Conservation (phyloP, 2,888 invertebrate genomes). For the Eledona agricola region DNA sequence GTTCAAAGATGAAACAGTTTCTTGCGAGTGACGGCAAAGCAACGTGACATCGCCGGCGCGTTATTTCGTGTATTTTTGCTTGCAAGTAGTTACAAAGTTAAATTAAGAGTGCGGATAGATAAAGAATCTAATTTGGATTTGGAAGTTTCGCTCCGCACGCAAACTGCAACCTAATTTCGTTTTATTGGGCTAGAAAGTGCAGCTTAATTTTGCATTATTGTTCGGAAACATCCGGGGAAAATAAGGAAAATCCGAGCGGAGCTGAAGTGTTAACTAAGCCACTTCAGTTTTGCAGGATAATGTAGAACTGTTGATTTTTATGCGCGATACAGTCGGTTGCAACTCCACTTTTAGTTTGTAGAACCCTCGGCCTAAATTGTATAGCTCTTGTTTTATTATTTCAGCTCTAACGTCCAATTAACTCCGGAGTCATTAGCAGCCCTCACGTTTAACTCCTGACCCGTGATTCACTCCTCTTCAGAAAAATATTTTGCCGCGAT, state of each 20-base stretch:
- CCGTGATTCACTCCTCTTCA: background rate
- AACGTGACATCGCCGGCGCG: slow-evolving; percentile 1
- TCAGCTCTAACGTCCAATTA: no score
- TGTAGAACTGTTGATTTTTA: no score
- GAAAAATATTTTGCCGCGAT: background rate
- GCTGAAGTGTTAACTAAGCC: no score
- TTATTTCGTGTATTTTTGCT: background rate
- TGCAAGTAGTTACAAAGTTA: slow-evolving; percentile 14
- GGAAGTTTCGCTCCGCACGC: slow-evolving; percentile 11
- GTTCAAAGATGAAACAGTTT: slow-evolving; percentile 16
- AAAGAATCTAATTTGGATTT: slow-evolving; percentile 24
- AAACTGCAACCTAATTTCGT: slow-evolving; percentile 3
- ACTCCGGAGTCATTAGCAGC: no score
- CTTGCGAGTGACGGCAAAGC: slow-evolving; percentile 7
- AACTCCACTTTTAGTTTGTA: no score
- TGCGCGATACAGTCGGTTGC: no score
- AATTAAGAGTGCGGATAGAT: slow-evolving; percentile 16
- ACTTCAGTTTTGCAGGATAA: slow-evolving; percentile 2
- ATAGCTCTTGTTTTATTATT: no score
- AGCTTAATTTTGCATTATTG: slow-evolving; percentile 17
- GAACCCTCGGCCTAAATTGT: no score
- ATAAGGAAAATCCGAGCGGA: background rate
- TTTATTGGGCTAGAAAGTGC: background rate
- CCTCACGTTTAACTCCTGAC: background rate
- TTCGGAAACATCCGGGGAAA: slow-evolving; percentile 1